Evolutionary conservation across 2,797 vertebrate genomes (phyloP), one percentile per base, ranked within the genome.

Genomic region (Liparis tanakae): DNA sequence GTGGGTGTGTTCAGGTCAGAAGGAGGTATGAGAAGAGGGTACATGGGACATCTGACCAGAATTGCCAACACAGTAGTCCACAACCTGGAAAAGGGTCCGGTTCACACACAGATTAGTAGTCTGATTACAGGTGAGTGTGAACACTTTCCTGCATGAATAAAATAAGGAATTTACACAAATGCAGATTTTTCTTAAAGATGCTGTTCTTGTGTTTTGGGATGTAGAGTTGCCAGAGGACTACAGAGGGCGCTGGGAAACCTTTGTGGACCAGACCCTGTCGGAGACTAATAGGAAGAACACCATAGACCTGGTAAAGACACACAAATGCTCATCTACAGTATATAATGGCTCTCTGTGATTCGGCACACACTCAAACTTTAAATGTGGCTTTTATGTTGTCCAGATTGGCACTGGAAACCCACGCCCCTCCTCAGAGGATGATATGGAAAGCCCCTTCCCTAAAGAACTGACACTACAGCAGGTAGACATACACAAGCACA

Each of bases 41-140:
- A 99, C 86, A 99, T 99, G 98, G 98, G 98, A 46, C 98, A 99
- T 93, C 96, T 99, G 57, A 99, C 98, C 0, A 95, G 98, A 64
- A 99, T 99, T 39, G 98, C 98, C 90, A 99, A 99, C 34, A 95
- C 96, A 0, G 96, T 99, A 17, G 97, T 97, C 9, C 98, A 98
- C 91, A 98, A 96, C 77, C 91, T 98, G 91, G 98, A 99, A 90
- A 96, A 97, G 81, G 97, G 97, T 25, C 96, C 96, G 0, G 91
- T 95, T 84, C 92, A 93, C 75, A 90, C 87, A 41, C 90, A 94
- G 77, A 94, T 94, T 61, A 91, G 86, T 75, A 88, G 57, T 75
- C 91, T 94, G 48, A 92, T 94, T 12, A 69, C 85, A 83, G 91
- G 92, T 91, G 17, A 76, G 65, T 67, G 59, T 69, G 33, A 3